A percentile compares a stretch with the other conserved stretches of the same genome.
These are phyloP conservation scores for Distichodus sexfasciatus DNA, from an alignment of 2,797 vertebrate species.

Conservation along the genomic window DNA sequence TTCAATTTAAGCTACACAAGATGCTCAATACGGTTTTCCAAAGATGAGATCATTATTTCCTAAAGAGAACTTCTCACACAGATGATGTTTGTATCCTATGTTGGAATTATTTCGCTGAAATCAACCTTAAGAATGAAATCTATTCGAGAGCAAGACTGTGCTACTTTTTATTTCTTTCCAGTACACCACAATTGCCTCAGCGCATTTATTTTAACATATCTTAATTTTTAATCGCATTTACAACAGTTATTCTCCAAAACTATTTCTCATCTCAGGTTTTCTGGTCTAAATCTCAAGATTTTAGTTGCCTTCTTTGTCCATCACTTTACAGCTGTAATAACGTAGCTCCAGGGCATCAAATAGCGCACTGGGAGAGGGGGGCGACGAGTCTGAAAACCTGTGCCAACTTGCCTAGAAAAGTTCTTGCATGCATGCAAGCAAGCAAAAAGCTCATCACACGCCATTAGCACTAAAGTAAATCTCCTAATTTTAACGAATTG, in stretches of 20 bases:
- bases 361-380: conserved; percentile 24
- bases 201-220: too few relatives aligned
- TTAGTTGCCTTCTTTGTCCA: conserved; percentile 20
- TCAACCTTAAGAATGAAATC: too few relatives aligned
- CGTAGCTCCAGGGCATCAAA: conserved; percentile 39
- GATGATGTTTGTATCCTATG: not conserved
- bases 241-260: too few relatives aligned
- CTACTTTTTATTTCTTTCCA: too few relatives aligned
- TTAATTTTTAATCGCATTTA: too few relatives aligned
- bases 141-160: too few relatives aligned
- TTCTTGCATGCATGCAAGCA: conserved; percentile 22
- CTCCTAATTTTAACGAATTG: too few relatives aligned
- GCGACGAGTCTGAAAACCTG: conserved; percentile 43
- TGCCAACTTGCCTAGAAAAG: conserved; percentile 46
- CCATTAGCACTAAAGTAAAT: too few relatives aligned
- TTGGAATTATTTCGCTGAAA: not conserved
- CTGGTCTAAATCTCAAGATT: too few relatives aligned
- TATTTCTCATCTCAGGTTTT: not conserved
- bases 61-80: not conserved
- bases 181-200: too few relatives aligned
- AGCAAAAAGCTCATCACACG: conserved; percentile 26
- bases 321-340: conserved; percentile 41
- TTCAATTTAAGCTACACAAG: not conserved
- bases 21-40: conserved; percentile 30
- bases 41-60: conserved; percentile 47